These are phyloP conservation scores for Lepilemur septentrionalis DNA, from an alignment of 2,797 vertebrate species.

Conservation along the genomic window DNA sequence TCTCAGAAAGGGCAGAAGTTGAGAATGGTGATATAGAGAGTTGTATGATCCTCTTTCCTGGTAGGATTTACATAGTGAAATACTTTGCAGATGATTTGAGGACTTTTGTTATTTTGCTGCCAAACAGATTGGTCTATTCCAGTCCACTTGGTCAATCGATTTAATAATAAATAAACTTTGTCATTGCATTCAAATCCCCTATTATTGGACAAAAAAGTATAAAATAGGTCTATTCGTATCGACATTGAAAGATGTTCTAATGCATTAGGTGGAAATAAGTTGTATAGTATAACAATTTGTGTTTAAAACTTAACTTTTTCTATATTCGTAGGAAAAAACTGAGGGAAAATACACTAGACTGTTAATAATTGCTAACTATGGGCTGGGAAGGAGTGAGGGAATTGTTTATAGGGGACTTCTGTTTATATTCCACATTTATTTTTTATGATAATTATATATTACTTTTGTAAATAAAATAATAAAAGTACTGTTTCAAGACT, in stretches of 20 bases:
- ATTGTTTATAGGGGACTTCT: neutral
- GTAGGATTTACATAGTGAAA: slow-evolving; percentile 39
- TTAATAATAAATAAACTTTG: neutral
- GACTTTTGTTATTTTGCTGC: neutral
- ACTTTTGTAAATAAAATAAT: slow-evolving; percentile 13
- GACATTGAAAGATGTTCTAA: slow-evolving; percentile 6
- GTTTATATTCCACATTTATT: neutral
- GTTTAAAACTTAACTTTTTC: slow-evolving; percentile 17
- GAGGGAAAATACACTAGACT: neutral
- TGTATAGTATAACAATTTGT: neutral
- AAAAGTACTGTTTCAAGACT: neutral
- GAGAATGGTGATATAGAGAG: neutral
- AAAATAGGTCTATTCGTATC: neutral
- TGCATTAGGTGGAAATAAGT: neutral
- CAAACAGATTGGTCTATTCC: slow-evolving; percentile 13
- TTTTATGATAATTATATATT: neutral
- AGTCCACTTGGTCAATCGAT: neutral
- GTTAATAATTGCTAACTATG: neutral
- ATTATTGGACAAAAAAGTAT: neutral
- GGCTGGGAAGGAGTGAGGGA: neutral
- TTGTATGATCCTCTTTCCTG: neutral
- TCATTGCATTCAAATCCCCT: too few species aligned
- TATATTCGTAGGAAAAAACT: neutral
- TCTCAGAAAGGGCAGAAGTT: slow-evolving; percentile 44
- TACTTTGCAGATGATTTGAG: slow-evolving; percentile 41